These are phyloP conservation scores for Ailurus styani DNA, from an alignment of 2,113 vertebrate genomes.

Conservation along the genomic window DNA sequence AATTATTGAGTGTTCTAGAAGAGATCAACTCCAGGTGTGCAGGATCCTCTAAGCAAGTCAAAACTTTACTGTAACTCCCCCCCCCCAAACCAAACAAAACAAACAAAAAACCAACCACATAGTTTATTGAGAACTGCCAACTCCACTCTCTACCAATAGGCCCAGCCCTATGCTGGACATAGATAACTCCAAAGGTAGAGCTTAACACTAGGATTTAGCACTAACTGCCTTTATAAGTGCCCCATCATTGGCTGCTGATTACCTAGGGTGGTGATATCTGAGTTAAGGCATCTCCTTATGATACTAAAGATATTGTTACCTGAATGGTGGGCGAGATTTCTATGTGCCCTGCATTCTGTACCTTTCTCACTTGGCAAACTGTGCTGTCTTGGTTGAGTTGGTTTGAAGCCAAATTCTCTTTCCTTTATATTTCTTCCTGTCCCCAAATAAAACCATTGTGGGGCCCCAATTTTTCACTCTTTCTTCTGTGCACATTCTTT, in stretches of 20 bases:
- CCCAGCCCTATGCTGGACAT: background rate
- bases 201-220: background rate
- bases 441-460: background rate
- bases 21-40: background rate
- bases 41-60: background rate
- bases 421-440: background rate
- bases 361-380: background rate
- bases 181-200: background rate
- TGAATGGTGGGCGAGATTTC: background rate
- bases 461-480: background rate
- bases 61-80: background rate
- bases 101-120: background rate
- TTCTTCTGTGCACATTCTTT: background rate
- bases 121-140: background rate
- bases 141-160: background rate
- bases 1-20: conserved; percentile 26
- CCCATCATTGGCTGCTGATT: background rate
- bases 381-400: background rate
- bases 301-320: background rate
- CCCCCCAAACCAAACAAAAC: background rate
- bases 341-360: background rate
- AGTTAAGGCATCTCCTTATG: background rate
- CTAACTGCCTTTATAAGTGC: background rate
- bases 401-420: background rate
- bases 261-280: background rate